These are phyloP conservation scores for Gryon sp. DNA, from an alignment of 1,140 invertebrate species.

Conservation along the genomic window DNA sequence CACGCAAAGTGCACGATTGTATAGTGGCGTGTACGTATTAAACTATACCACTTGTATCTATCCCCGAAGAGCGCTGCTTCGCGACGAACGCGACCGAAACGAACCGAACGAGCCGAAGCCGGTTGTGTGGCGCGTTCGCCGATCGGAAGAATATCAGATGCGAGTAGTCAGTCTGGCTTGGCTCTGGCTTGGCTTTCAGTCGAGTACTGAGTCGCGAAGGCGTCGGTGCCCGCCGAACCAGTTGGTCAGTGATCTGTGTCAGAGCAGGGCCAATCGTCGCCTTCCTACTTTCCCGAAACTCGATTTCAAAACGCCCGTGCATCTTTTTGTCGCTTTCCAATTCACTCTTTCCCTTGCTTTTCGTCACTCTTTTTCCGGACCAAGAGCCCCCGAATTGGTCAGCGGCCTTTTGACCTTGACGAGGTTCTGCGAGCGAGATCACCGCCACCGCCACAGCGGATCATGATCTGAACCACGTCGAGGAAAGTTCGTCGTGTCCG, in stretches of 20 bases:
- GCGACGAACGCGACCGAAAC: slow-evolving; percentile 49
- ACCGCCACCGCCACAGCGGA: background rate
- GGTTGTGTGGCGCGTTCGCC: slow-evolving; percentile 53
- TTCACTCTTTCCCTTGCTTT: no score
- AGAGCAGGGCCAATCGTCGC: slow-evolving; percentile 61
- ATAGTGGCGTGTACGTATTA: slow-evolving; percentile 41
- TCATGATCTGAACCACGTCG: slow-evolving; percentile 12
- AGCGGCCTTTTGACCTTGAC: no score
- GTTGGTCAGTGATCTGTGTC: slow-evolving; percentile 65
- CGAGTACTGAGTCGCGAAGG: slow-evolving; percentile 53
- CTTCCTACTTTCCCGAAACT: background rate
- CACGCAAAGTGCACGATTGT: slow-evolving; percentile 26
- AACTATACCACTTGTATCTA: slow-evolving; percentile 50
- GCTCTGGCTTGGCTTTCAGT: slow-evolving; percentile 47
- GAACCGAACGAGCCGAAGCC: slow-evolving; percentile 56
- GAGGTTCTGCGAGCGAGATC: no score
- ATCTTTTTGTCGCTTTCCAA: no score
- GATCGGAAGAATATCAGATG: slow-evolving; percentile 60
- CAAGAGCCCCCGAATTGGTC: no score
- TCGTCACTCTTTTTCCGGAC: no score
- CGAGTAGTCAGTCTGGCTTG: slow-evolving; percentile 59
- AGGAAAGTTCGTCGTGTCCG: slow-evolving; percentile 13
- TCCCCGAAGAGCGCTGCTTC: slow-evolving; percentile 19
- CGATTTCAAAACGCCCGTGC: background rate
- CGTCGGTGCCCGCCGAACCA: slow-evolving; percentile 59